Evolutionary conservation across 2,797 vertebrate genomes (phyloP).

Genomic region (Lepus oiostolus): DNA sequence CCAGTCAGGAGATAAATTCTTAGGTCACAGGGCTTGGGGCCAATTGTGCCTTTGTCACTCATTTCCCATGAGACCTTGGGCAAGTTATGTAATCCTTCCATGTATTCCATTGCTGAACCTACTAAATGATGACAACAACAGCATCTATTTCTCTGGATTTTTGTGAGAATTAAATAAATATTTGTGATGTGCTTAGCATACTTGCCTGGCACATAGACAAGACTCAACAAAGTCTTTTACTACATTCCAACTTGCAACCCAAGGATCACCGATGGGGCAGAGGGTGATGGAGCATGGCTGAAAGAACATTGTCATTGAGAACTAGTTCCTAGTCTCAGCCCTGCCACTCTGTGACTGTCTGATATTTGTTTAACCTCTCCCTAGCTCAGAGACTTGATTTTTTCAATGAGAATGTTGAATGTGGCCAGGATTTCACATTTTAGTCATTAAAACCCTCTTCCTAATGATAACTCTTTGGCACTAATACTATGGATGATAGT

Average conservation of each 20-base stretch:
- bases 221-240: background rate
- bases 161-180: conserved; percentile 38
- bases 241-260: background rate
- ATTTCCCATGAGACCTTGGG: background rate
- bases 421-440: background rate
- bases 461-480: background rate
- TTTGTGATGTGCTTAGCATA: background rate
- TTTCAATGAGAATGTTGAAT: background rate
- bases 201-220: background rate
- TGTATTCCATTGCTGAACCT: background rate
- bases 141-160: background rate
- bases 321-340: background rate
- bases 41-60: background rate
- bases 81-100: background rate
- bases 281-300: background rate
- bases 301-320: background rate
- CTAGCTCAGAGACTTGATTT: background rate
- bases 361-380: background rate
- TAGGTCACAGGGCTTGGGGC: background rate
- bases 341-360: background rate
- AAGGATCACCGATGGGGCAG: background rate
- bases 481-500: background rate
- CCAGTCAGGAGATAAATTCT: background rate
- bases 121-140: background rate
- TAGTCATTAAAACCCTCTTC: background rate